Percentiles rank a stretch among this genome's conserved stretches.
phyloP scores from a whole-genome alignment of 2,888 invertebrate species.

The Deroplatys truncata region DNA sequence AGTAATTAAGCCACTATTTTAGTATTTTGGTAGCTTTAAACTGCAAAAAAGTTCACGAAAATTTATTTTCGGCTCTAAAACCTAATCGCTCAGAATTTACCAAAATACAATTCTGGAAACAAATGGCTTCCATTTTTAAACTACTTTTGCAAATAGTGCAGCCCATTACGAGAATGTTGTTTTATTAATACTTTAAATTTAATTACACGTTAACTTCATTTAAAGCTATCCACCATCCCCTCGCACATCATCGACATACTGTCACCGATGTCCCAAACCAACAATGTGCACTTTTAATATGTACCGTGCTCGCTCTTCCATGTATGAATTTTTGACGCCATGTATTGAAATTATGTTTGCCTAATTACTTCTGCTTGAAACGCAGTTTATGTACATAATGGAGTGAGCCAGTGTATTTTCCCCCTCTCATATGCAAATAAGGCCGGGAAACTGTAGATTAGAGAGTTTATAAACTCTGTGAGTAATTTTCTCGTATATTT shows the following conservation, averaged over 20 bases:
- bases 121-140: too few species aligned
- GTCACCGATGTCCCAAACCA: neutral
- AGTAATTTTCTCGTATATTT: too few species aligned
- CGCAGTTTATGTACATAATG: neutral
- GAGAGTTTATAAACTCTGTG: too few species aligned
- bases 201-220: neutral
- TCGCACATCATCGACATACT: neutral
- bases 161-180: neutral
- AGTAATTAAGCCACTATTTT: too few species aligned
- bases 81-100: too few species aligned
- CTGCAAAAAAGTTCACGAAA: too few species aligned
- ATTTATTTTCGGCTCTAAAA: too few species aligned
- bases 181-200: neutral
- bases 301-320: neutral
- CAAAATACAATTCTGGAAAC: too few species aligned
- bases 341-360: neutral
- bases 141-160: too few species aligned
- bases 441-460: neutral
- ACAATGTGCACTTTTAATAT: neutral
- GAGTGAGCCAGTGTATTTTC: neutral
- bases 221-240: too few species aligned
- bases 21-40: too few species aligned
- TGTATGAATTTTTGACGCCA: neutral
- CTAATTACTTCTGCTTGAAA: neutral
- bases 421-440: neutral